phyloP scores from a whole-genome alignment of 2,888 invertebrate genomes.

The Argyra leucocephala region DNA sequence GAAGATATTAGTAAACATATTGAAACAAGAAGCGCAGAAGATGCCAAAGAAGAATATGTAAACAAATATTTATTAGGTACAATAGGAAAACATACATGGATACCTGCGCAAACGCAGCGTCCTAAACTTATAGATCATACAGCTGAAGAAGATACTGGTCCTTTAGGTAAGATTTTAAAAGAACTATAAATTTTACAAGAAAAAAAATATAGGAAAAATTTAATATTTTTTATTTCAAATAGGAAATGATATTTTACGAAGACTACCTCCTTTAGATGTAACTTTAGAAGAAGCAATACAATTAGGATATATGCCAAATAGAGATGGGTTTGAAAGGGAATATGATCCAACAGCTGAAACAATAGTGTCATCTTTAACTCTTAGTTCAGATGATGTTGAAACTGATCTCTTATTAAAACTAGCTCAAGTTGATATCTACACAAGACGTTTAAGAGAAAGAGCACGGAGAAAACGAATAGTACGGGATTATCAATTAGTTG shows the following conservation, averaged over 20 bases:
- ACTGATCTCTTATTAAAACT: constrained; percentile 81
- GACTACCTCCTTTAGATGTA: constrained; percentile 71
- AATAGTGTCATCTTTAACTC: constrained; percentile 71
- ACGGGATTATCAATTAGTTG: constrained; percentile 80
- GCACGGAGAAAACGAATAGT: constrained; percentile 82
- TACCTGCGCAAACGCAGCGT: constrained; percentile 57
- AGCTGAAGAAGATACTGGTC: constrained; percentile 63
- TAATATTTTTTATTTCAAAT: not conserved
- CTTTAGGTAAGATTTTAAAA: constrained; percentile 41
- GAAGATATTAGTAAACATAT: constrained; percentile 86
- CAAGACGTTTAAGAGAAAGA: constrained; percentile 70
- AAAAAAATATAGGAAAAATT: no score
- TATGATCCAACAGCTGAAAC: constrained; percentile 88
- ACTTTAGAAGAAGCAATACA: constrained; percentile 76
- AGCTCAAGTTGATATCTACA: constrained; percentile 88
- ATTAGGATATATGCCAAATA: constrained; percentile 86
- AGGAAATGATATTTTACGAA: constrained; percentile 55
- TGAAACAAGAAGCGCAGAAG: constrained; percentile 79
- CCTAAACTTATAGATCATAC: constrained; percentile 67
- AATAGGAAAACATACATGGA: constrained; percentile 82
- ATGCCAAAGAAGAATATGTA: constrained; percentile 86
- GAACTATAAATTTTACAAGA: no score
- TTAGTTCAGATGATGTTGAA: constrained; percentile 81
- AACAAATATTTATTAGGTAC: constrained; percentile 80
- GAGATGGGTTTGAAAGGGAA: constrained; percentile 94